Base-by-base conservation (phyloP, 2,888 invertebrate genomes). In the Cheilosia vernalis region DNA sequence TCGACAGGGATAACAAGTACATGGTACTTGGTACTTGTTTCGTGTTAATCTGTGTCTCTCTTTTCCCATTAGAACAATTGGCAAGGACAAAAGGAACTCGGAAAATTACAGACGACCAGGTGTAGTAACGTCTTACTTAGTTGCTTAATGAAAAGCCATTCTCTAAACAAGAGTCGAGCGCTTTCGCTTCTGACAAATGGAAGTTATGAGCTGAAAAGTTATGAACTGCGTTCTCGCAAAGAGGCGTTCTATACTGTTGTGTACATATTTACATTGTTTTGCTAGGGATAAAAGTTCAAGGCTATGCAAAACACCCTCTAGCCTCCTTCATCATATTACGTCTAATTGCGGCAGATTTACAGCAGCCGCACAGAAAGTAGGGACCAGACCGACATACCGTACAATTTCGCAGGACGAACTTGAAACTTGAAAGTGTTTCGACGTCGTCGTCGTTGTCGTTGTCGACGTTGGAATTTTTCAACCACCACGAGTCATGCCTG, bases 331-430 rank as follows among this genome's bases (percentile, higher is more conserved):
- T 78, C 67, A 58, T 42, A 81, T 81, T 67, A 80, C 76, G 63
- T 85, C 76, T 85, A 85, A 85, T 81, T 85, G 85, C 76, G 72
- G 81, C 63, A 81, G 81, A 80, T 81, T 84, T 85, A 72, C 85
- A 85, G 74, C 66, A 72, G 66, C 76, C 76, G 63, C 27, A 60
- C 6, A 53, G 13, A 64, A 69, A 33, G 9, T 49, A 51, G n/a
- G 21, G 21, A 40, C 30, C 15, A 30, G 44, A 15, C 17, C 2
- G 37, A 13, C 40, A 37, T 9, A 47, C 13, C 37, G 37, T 37
- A 42, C 56, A 76, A 51, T 67, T 56, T 58, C 21, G 27, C 51
- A 85, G 67, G 76, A 72, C 72, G 85, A 81, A 85, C 85, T 85
- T 76, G 85, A 77, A 85, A 77, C 85, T 85, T 72, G 85, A 77